A percentile compares a stretch with the other conserved stretches of the same genome.
These are phyloP conservation scores for Hydrolagus colliei DNA, from an alignment of 2,797 vertebrate species.

Conservation along the genomic window DNA sequence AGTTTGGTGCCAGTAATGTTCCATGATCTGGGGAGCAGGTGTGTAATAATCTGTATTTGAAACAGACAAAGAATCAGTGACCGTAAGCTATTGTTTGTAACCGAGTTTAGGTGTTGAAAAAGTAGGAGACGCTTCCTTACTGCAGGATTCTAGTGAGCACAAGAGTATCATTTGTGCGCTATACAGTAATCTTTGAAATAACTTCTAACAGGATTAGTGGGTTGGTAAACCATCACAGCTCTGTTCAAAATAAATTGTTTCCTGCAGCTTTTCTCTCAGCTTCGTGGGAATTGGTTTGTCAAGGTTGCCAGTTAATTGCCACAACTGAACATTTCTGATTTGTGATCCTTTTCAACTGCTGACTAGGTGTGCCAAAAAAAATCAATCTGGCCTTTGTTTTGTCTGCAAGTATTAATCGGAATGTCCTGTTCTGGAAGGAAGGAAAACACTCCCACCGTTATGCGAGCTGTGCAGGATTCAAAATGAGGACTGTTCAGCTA, in stretches of 20 bases:
- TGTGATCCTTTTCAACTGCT: not conserved
- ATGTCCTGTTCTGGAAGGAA: not conserved
- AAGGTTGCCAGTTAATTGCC: not conserved
- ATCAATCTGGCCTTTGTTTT: not conserved
- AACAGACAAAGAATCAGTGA: too few species aligned
- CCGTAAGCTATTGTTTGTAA: too few species aligned
- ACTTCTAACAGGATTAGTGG: not conserved
- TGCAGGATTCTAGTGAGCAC: too few species aligned
- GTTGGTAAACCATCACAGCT: not conserved
- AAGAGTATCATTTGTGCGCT: not conserved
- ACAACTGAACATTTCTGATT: constrained; percentile 9
- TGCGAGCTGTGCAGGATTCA: not conserved
- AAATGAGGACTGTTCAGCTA: not conserved
- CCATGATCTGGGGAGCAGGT: too few species aligned
- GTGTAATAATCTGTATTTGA: too few species aligned
- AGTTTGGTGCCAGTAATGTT: too few species aligned
- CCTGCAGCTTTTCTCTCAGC: not conserved
- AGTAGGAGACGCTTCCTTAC: too few species aligned
- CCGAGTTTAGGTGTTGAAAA: too few species aligned
- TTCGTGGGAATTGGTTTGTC: not conserved
- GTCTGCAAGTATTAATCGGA: constrained; percentile 3
- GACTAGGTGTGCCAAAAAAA: constrained; percentile 20
- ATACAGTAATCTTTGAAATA: not conserved
- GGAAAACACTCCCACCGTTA: constrained; percentile 1
- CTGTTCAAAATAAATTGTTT: not conserved